Conservation (phyloP, 2,797 vertebrate genomes). For the Nasua narica region DNA sequence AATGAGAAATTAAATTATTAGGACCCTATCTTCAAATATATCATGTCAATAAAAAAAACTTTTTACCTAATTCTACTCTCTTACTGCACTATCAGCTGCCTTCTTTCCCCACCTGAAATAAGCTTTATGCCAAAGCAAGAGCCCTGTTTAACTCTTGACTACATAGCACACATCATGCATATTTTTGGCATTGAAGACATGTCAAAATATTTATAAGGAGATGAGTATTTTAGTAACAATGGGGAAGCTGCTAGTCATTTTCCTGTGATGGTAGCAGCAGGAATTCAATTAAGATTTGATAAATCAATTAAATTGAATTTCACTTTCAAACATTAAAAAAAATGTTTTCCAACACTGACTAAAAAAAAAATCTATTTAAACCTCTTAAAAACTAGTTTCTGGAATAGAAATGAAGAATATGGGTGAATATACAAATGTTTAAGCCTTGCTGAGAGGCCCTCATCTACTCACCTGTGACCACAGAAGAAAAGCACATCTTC, state of each 20-base stretch:
- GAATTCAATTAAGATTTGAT: slow-evolving; percentile 66
- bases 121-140: slow-evolving; percentile 31
- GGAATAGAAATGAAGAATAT: slow-evolving; percentile 7
- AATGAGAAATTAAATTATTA: neutral
- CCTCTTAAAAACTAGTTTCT: slow-evolving; percentile 38
- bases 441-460: neutral
- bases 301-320: slow-evolving; percentile 55
- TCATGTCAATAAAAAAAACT: neutral
- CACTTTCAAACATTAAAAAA: slow-evolving; percentile 45
- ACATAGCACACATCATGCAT: neutral
- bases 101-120: slow-evolving; percentile 24
- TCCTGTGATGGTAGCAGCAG: slow-evolving; percentile 35
- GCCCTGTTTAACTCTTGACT: slow-evolving; percentile 9
- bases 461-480: neutral
- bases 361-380: neutral
- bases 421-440: neutral
- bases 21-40: slow-evolving; percentile 10
- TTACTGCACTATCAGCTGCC: neutral
- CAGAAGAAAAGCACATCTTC: neutral
- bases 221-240: slow-evolving; percentile 67
- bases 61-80: neutral
- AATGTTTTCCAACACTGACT: slow-evolving; percentile 40
- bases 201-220: slow-evolving; percentile 74
- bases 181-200: slow-evolving; percentile 52
- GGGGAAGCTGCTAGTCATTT: slow-evolving; percentile 52